Evolutionary conservation across 2,113 vertebrate genomes (phyloP).

Genomic region (Engystomops pustulosus): DNA sequence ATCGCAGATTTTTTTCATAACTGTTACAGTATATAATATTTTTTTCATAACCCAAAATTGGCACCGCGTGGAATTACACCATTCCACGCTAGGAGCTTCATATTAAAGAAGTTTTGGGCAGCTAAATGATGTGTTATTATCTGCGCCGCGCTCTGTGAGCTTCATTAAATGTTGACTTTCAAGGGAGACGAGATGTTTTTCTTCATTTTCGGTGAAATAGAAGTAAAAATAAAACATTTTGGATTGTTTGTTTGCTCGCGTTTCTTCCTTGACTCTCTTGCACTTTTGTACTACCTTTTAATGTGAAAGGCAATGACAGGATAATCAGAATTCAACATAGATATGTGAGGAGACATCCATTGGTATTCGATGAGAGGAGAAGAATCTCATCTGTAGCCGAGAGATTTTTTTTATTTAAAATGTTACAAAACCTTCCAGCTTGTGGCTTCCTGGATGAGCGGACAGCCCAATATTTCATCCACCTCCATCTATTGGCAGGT

Average conservation of each 20-base stretch:
- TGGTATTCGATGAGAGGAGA: background rate
- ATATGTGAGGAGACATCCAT: background rate
- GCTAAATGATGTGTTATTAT: constrained; percentile 10
- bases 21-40: background rate
- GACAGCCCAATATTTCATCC: background rate
- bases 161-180: constrained; percentile 45
- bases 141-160: background rate
- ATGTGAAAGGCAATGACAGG: constrained; percentile 13
- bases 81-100: background rate
- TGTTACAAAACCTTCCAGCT: background rate
- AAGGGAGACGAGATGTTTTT: background rate
- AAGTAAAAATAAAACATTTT: constrained; percentile 1
- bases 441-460: background rate
- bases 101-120: background rate
- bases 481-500: constrained; percentile 11
- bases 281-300: constrained; percentile 17
- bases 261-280: constrained; percentile 20
- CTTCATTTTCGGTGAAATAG: background rate
- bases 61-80: background rate
- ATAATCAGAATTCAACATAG: background rate
- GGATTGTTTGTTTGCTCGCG: background rate
- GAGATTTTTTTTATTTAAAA: background rate
- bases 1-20: background rate
- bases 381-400: background rate
- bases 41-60: background rate